A percentile compares a stretch with the other conserved stretches of the same genome.
phyloP scores from a whole-genome alignment of 1,140 invertebrate species.

The Panagrolaimus sp. region DNA sequence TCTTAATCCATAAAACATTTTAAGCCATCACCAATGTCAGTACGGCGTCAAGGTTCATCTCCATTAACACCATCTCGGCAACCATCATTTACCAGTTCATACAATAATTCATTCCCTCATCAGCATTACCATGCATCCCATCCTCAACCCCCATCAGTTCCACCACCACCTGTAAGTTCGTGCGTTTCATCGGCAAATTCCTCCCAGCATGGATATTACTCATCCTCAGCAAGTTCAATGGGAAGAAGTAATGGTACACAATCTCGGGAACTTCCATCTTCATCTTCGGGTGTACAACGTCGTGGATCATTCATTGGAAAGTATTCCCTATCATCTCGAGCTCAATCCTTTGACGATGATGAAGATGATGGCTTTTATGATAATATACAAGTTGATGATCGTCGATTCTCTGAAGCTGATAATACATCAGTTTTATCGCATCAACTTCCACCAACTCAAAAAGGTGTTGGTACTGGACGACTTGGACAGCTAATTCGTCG shows the following conservation, averaged over 20 bases:
- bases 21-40: too few species aligned
- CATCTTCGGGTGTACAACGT: neutral
- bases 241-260: too few species aligned
- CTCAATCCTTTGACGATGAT: slow-evolving; percentile 24
- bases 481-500: slow-evolving; percentile 49
- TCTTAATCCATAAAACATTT: too few species aligned
- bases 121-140: slow-evolving; percentile 8
- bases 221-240: slow-evolving; percentile 22
- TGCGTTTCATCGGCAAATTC: slow-evolving; percentile 15
- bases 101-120: too few species aligned
- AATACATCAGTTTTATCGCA: slow-evolving; percentile 44
- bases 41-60: too few species aligned
- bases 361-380: slow-evolving; percentile 54
- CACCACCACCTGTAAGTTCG: slow-evolving; percentile 15
- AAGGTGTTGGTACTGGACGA: neutral
- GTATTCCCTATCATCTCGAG: slow-evolving; percentile 18
- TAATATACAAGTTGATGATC: slow-evolving; percentile 39
- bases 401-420: slow-evolving; percentile 22
- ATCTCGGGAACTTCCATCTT: too few species aligned
- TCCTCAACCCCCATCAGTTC: slow-evolving; percentile 11
- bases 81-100: too few species aligned
- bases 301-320: neutral
- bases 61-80: too few species aligned
- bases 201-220: slow-evolving; percentile 22
- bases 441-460: slow-evolving; percentile 29